Evolutionary conservation across 2,888 invertebrate species (phyloP).

Genomic region (Eupithecia tripunctaria): DNA sequence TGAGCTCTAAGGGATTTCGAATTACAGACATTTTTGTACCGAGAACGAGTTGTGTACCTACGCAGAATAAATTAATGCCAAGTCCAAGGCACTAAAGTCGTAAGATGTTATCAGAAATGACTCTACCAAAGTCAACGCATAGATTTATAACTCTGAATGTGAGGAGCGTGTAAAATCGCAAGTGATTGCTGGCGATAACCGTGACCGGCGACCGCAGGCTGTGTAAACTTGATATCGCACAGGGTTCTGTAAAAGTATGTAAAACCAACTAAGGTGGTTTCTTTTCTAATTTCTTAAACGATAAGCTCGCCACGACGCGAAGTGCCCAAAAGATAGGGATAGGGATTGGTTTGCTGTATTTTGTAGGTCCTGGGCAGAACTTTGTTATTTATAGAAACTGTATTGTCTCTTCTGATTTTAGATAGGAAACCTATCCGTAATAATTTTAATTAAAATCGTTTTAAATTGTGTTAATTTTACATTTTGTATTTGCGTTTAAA

Average conservation of each 20-base stretch:
- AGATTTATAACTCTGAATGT: constrained; percentile 22
- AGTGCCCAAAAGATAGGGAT: too few relatives aligned
- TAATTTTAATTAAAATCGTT: neutral
- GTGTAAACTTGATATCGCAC: neutral
- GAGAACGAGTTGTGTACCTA: neutral
- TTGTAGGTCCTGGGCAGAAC: neutral
- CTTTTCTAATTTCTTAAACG: too few relatives aligned
- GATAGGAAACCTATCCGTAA: neutral
- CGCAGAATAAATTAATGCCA: neutral
- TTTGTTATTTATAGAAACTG: neutral
- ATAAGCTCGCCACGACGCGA: too few relatives aligned
- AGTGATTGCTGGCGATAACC: constrained; percentile 27
- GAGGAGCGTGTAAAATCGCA: constrained; percentile 23
- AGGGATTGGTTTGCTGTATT: neutral
- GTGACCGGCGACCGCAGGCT: constrained; percentile 22
- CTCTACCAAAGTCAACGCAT: constrained; percentile 8
- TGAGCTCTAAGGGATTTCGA: neutral
- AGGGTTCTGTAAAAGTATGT: neutral
- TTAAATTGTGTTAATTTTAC: neutral
- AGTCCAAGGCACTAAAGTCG: constrained; percentile 1
- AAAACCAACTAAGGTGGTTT: too few relatives aligned
- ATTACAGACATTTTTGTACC: neutral
- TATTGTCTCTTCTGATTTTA: neutral
- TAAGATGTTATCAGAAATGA: constrained; percentile 9
- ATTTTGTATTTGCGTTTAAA: neutral